Percentiles rank a stretch among this genome's conserved stretches.
Evolutionary conservation across 2,888 invertebrate species (phyloP).

Genomic region (Agrochola circellaris): DNA sequence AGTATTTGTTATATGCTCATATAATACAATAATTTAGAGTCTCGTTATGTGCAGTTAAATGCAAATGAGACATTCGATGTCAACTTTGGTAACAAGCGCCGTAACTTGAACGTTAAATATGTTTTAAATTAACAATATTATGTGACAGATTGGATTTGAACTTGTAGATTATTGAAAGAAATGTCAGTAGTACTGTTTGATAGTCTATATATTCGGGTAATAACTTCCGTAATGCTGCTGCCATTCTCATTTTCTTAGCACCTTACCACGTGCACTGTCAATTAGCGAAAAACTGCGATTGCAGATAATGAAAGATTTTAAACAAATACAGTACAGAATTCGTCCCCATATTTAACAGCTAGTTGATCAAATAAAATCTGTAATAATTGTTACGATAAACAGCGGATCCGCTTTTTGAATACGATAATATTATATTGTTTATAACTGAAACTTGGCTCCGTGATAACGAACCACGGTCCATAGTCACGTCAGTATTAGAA

Average conservation of each 20-base stretch:
- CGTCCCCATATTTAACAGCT: neutral
- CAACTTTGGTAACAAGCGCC: conserved; percentile 15
- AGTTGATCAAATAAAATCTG: conserved; percentile 12
- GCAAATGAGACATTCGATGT: conserved; percentile 46
- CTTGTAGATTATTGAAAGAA: conserved; percentile 8
- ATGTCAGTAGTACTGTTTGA: conserved; percentile 11
- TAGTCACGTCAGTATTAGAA: neutral
- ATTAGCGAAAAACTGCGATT: neutral
- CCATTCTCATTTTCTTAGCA: neutral
- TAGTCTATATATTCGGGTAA: neutral
- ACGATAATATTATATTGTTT: neutral
- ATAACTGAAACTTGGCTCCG: neutral
- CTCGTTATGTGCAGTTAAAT: conserved; percentile 27
- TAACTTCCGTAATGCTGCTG: neutral
- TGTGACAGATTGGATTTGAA: conserved; percentile 25
- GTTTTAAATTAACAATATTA: conserved; percentile 37
- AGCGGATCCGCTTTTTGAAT: no score
- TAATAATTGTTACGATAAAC: conserved; percentile 10
- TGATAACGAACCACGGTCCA: neutral
- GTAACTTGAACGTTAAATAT: conserved; percentile 21
- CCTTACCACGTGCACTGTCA: neutral
- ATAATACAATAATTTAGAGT: conserved; percentile 43
- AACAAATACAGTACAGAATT: conserved; percentile 1
- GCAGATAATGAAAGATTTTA: neutral
- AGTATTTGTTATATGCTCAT: conserved; percentile 32